These are phyloP conservation scores for Barbus barbus DNA, from an alignment of 2,113 vertebrate species.

Conservation along the genomic window DNA sequence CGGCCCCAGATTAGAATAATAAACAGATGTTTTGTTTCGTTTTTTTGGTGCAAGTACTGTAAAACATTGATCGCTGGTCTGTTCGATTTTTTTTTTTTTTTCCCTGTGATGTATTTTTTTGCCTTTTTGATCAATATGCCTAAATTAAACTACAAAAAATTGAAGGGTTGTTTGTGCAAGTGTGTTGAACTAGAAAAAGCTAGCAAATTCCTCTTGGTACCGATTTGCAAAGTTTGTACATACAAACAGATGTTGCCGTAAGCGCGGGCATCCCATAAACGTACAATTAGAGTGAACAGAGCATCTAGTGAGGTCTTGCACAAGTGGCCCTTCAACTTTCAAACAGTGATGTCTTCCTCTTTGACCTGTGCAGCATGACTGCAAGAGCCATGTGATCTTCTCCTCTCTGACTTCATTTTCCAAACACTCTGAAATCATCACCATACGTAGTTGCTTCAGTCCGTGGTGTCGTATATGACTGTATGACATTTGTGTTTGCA, in stretches of 20 bases:
- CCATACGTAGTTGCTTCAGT: constrained; percentile 44
- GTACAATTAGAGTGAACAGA: background rate
- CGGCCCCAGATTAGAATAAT: background rate
- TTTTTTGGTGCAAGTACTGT: background rate
- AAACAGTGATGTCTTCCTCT: constrained; percentile 34
- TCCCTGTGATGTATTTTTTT: constrained; percentile 6
- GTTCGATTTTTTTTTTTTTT: background rate
- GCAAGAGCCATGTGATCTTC: constrained; percentile 48
- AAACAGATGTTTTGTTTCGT: background rate
- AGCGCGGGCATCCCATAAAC: background rate
- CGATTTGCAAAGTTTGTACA: constrained; percentile 12
- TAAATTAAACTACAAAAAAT: constrained; percentile 31
- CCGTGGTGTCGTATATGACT: constrained; percentile 28
- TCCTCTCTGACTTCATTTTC: constrained; percentile 47
- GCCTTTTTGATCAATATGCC: constrained; percentile 33
- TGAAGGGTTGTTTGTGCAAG: constrained; percentile 39
- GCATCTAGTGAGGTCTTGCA: constrained; percentile 43
- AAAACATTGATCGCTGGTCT: constrained; percentile 14
- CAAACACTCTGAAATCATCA: constrained; percentile 49
- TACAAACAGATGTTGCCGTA: background rate
- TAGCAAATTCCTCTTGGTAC: background rate
- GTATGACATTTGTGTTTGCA: constrained; percentile 30
- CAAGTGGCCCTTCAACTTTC: constrained; percentile 36
- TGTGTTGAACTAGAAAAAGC: constrained; percentile 3
- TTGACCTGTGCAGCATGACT: constrained; percentile 55